Evolutionary conservation across 2,888 invertebrate species (phyloP).

Genomic region (Oscheius onirici): DNA sequence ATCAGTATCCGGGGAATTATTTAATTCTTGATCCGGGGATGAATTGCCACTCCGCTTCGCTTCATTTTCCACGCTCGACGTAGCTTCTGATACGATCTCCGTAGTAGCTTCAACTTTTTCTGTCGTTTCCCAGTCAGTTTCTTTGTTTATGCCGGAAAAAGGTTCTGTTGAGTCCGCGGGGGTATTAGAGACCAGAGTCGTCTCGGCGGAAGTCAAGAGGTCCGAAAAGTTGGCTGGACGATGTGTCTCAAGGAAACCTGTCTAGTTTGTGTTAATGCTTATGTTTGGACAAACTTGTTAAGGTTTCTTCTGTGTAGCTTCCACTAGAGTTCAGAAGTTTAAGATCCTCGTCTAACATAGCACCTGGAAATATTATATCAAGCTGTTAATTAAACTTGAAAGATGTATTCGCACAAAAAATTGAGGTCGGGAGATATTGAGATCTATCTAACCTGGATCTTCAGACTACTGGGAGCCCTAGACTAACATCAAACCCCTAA

Average conservation of each 20-base stretch:
- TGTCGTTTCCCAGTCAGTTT: conserved; percentile 4
- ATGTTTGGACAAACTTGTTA: conserved; percentile 9
- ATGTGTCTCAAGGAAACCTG: conserved; percentile 6
- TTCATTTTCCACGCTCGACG: too few relatives aligned
- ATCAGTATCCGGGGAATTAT: conserved; percentile 10
- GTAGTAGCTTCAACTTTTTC: not conserved
- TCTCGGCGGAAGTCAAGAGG: conserved; percentile 6
- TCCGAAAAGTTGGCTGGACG: conserved; percentile 10
- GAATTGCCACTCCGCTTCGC: not conserved
- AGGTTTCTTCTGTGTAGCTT: conserved; percentile 8
- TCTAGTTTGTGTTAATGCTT: not conserved
- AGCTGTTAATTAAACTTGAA: too few relatives aligned
- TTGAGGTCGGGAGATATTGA: too few relatives aligned
- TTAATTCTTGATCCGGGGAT: conserved; percentile 10
- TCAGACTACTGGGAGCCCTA: too few relatives aligned
- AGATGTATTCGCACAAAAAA: too few relatives aligned
- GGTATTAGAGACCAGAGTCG: not conserved
- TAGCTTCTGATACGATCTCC: not conserved
- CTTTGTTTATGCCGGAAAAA: not conserved
- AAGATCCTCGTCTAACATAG: conserved; percentile 8
- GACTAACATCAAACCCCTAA: too few relatives aligned
- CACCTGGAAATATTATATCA: conserved; percentile 5
- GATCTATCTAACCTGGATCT: too few relatives aligned
- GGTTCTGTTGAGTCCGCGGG: not conserved
- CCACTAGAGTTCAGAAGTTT: conserved; percentile 18